These are phyloP conservation scores for Clinocottus analis DNA, from an alignment of 2,113 vertebrate genomes.

Conservation along the genomic window DNA sequence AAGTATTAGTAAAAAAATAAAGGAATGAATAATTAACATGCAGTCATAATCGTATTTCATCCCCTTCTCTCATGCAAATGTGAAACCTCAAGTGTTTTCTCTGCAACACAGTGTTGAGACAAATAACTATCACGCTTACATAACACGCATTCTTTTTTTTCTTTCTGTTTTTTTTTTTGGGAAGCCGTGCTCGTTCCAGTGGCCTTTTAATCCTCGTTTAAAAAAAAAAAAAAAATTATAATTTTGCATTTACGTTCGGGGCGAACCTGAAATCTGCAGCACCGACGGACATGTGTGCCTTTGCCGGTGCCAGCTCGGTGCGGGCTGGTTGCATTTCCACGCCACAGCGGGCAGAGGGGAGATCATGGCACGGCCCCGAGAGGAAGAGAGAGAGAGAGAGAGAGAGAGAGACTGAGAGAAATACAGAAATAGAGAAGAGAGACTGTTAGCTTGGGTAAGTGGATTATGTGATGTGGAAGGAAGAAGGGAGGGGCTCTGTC, in stretches of 20 bases:
- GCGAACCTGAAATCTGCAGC: slow-evolving; percentile 34
- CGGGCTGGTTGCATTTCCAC: slow-evolving; percentile 63
- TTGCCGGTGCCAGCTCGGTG: slow-evolving; percentile 61
- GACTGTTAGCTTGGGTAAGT: slow-evolving; percentile 54
- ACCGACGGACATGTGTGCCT: slow-evolving; percentile 37
- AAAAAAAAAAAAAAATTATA: too few relatives aligned
- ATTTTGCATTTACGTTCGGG: slow-evolving; percentile 13
- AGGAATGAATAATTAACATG: slow-evolving; percentile 4
- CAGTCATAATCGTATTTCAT: slow-evolving; percentile 9
- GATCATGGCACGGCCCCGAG: slow-evolving; percentile 56
- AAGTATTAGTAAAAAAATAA: slow-evolving; percentile 2
- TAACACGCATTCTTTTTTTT: slow-evolving; percentile 36
- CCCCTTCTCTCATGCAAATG: slow-evolving; percentile 41
- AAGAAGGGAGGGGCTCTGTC: slow-evolving; percentile 39
- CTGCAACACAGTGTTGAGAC: slow-evolving; percentile 37
- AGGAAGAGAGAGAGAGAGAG: slow-evolving; percentile 36
- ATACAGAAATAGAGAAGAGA: slow-evolving; percentile 51
- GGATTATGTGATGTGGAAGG: slow-evolving; percentile 64
- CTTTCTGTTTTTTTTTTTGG: too few relatives aligned
- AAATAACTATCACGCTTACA: slow-evolving; percentile 43
- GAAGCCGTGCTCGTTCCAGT: slow-evolving; percentile 11
- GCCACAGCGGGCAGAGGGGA: slow-evolving; percentile 67
- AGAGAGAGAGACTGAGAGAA: slow-evolving; percentile 25
- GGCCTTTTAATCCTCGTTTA: slow-evolving; percentile 22
- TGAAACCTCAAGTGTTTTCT: slow-evolving; percentile 42